A percentile compares a stretch with the other conserved stretches of the same genome.
These are phyloP conservation scores for Diachasmimorpha longicaudata DNA, from an alignment of 1,140 invertebrate species.

Conservation along the genomic window DNA sequence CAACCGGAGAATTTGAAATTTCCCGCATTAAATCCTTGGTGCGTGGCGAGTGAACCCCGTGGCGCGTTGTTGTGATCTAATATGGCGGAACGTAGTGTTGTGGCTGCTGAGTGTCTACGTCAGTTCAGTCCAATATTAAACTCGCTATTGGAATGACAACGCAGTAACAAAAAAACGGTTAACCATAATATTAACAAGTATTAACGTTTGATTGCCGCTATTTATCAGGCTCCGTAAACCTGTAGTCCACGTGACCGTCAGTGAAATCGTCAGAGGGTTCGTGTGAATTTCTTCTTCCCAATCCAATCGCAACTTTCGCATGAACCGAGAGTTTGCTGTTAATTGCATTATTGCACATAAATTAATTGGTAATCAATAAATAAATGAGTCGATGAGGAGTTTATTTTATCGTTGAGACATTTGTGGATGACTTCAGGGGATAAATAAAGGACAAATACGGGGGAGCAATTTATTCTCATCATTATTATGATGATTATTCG, in stretches of 20 bases:
- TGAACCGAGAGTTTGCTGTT: conserved; percentile 22
- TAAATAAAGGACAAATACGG: no score
- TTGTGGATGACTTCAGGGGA: conserved; percentile 10
- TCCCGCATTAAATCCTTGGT: conserved; percentile 48
- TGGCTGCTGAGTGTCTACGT: conserved; percentile 58
- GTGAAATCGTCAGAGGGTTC: neutral
- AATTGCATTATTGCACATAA: conserved; percentile 24
- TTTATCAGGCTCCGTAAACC: neutral
- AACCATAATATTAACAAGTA: neutral
- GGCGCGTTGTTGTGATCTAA: conserved; percentile 63
- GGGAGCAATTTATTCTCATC: no score
- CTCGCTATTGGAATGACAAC: conserved; percentile 35
- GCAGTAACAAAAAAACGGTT: conserved; percentile 40
- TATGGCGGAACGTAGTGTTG: conserved; percentile 64
- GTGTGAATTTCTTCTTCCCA: neutral
- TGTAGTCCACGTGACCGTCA: neutral
- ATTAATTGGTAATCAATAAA: neutral
- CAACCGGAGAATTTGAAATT: conserved; percentile 29
- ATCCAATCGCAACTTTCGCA: conserved; percentile 7
- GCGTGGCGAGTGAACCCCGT: conserved; percentile 51
- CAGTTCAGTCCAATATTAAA: conserved; percentile 47
- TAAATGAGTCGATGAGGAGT: neutral
- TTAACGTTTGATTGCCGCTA: neutral
- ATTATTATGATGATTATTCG: no score
- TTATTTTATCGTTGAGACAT: neutral